These are phyloP conservation scores for Magallana ariakensis DNA, from an alignment of 1,140 invertebrate genomes.

Conservation along the genomic window DNA sequence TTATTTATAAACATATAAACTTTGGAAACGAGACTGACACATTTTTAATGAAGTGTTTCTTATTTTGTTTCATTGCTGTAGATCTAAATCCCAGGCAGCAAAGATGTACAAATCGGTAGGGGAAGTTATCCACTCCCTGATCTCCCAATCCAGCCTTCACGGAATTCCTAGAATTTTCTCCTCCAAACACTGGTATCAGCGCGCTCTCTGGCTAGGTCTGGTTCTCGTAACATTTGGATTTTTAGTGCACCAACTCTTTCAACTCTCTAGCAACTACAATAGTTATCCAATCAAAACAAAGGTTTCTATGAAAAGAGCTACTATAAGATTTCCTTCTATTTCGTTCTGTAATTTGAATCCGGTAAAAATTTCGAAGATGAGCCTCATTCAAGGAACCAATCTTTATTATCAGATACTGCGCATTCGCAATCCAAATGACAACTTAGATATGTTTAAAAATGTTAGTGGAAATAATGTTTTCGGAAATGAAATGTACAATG, in stretches of 20 bases:
- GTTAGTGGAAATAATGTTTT: no score
- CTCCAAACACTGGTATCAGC: not conserved
- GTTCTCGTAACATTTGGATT: conserved; percentile 1
- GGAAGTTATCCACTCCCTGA: not conserved
- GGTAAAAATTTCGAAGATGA: conserved; percentile 31
- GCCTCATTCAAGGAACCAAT: not conserved
- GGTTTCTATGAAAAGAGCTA: conserved; percentile 27
- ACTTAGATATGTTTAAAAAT: no score
- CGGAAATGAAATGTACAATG: no score
- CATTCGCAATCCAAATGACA: no score
- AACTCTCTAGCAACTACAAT: conserved; percentile 23
- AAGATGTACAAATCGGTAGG: not conserved
- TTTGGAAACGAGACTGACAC: no score
- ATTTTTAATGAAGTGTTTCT: no score
- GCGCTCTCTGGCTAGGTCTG: conserved; percentile 19
- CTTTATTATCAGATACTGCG: no score
- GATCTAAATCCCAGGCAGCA: not conserved
- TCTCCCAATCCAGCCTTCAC: conserved; percentile 19
- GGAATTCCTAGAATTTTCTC: conserved; percentile 39
- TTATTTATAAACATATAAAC: no score
- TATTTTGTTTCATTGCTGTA: no score
- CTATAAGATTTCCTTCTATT: conserved; percentile 27
- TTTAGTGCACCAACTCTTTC: conserved; percentile 20
- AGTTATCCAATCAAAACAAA: conserved; percentile 21
- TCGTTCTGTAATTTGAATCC: conserved; percentile 52